Percentiles rank a stretch among this genome's conserved stretches.
Evolutionary conservation across 2,797 vertebrate genomes (phyloP).

Genomic region (Phoebastria nigripes): DNA sequence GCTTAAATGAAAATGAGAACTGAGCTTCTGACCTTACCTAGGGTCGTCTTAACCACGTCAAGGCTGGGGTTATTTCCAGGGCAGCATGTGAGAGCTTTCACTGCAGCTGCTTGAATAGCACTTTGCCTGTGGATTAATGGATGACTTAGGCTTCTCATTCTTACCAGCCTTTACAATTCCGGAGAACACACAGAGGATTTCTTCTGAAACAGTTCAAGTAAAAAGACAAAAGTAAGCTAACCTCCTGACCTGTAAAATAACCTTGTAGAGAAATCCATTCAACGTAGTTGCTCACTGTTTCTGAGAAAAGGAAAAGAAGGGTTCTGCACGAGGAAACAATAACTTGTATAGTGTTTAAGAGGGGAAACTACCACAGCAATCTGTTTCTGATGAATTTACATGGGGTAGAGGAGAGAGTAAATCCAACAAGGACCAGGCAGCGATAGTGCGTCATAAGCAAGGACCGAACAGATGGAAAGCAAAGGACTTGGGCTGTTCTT

Average conservation of each 20-base stretch:
- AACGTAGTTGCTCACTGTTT: not conserved
- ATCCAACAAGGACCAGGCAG: not conserved
- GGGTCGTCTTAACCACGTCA: conserved; percentile 17
- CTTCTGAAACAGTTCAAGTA: not conserved
- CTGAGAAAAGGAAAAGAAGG: conserved; percentile 4
- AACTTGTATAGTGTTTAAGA: not conserved
- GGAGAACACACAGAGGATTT: not conserved
- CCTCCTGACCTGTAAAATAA: conserved; percentile 35
- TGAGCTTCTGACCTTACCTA: conserved; percentile 32
- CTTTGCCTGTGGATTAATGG: conserved; percentile 37
- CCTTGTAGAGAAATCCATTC: not conserved
- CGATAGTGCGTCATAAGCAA: not conserved
- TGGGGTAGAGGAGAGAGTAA: not conserved
- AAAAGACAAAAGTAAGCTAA: conserved; percentile 35
- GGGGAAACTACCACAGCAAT: not conserved
- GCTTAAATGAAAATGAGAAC: conserved; percentile 35
- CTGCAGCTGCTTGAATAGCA: not conserved
- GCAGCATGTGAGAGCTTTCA: conserved; percentile 45
- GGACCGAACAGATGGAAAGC: not conserved
- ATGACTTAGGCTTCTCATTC: conserved; percentile 16
- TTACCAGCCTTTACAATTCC: conserved; percentile 1
- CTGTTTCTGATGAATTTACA: not conserved
- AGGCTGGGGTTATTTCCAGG: conserved; percentile 39
- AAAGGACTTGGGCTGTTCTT: not conserved
- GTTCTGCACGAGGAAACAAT: not conserved